Base-by-base conservation (phyloP, 1,140 invertebrate species). In the Diploscapter pachys region DNA sequence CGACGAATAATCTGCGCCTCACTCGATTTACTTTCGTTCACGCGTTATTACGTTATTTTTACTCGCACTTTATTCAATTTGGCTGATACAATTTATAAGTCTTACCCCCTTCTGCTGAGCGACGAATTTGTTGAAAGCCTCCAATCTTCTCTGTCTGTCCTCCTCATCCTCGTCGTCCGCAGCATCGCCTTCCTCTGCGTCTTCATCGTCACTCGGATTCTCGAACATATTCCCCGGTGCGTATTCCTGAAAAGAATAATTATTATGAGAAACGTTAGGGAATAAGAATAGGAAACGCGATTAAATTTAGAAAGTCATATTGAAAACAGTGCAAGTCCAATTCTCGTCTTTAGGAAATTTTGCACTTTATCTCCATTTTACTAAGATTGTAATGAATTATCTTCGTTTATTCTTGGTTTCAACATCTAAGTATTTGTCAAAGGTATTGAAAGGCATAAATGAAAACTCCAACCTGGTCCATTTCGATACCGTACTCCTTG, bases 161-260 rank as follows among this genome's bases (percentile, higher is more conserved):
- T 80, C 86, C 86, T 86, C 84, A 53, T 84, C 85, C 62, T 73
- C 82, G 73, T 86, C 83, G 82, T 85, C 79, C 57, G 84, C 84
- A 61, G 79, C 81, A 5, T 72, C 73, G 13, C 53, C 62, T 5
- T 80, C 71, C 5, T 72, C 31, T 31, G 31, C 66, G 5, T 73
- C 65, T 62, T 75, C 73, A 63, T 63, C 66, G 31, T 77, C 71
- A 4, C 63, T 59, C 6, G 71, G 57, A 31, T 76, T 69, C 8
- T 80, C 81, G 49, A 77, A 59, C 6, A 76, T 69, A 71, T 57
- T 53, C 5, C 48, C 75, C 5, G 69, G 75, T 63, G 66, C 70
- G 48, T 76, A 67, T 72, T 71, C 75, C 61, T 67, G 56, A 5
- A 31, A 31, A 50, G 31, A 31, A 31, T 31, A 31, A 1, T 31